Evolutionary conservation across 2,888 invertebrate genomes (phyloP).

Genomic region (Siphlonurus alternatus): DNA sequence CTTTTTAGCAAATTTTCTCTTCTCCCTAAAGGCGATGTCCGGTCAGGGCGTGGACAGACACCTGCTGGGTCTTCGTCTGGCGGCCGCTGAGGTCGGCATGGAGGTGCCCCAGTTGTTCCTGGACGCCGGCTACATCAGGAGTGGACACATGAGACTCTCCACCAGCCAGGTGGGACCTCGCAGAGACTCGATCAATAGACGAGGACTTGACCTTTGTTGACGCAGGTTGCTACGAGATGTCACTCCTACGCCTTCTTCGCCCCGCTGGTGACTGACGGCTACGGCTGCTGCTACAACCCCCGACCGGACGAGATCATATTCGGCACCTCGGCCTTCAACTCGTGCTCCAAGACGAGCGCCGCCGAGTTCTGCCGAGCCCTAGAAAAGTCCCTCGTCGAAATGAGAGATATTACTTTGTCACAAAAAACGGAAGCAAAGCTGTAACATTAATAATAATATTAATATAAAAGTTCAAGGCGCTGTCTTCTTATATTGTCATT

Average conservation of each 20-base stretch:
- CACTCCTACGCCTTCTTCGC: slow-evolving; percentile 84
- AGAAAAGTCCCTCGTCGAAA: slow-evolving; percentile 38
- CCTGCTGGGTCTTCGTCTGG: slow-evolving; percentile 70
- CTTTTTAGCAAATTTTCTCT: slow-evolving; percentile 5
- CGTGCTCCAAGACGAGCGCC: slow-evolving; percentile 42
- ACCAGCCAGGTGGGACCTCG: slow-evolving; percentile 85
- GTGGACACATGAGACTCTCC: slow-evolving; percentile 65
- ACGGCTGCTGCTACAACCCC: slow-evolving; percentile 91
- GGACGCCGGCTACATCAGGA: slow-evolving; percentile 50
- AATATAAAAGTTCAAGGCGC: too few species aligned
- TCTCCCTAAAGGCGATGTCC: slow-evolving; percentile 50
- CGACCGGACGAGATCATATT: slow-evolving; percentile 51
- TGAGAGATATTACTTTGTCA: too few species aligned
- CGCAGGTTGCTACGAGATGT: slow-evolving; percentile 28
- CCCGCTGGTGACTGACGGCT: slow-evolving; percentile 70
- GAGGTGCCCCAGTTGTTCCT: slow-evolving; percentile 57
- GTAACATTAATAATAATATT: too few species aligned
- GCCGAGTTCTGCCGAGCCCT: slow-evolving; percentile 38
- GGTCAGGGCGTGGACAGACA: slow-evolving; percentile 88
- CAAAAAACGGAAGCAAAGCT: too few species aligned
- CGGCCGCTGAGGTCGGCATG: slow-evolving; percentile 57
- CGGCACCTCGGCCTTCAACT: slow-evolving; percentile 49
- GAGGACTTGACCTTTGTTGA: too few species aligned
- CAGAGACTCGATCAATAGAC: too few species aligned
- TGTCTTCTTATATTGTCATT: too few species aligned